Evolutionary conservation across 2,797 vertebrate species (phyloP), one percentile per base, ranked within the genome.

Genomic region (Karalla daura): DNA sequence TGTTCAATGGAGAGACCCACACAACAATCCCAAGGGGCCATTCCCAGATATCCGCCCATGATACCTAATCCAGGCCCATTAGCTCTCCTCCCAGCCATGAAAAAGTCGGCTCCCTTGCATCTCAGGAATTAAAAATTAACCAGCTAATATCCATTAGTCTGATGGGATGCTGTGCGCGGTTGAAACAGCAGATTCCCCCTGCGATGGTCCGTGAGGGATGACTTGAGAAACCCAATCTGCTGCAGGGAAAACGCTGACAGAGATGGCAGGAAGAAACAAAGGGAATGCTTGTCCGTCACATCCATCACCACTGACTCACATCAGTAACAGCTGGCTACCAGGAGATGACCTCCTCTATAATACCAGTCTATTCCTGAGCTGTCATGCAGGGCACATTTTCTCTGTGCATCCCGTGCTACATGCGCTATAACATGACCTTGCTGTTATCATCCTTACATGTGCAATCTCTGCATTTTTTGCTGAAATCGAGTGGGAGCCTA

Each of bases 111-210:
- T 90, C 90, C 87, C 89, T 83, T 63, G 88, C 89, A 89, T 89
- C 81, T 85, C 81, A 88, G 75, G 89, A 92, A 94, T 94, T 94
- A 93, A 93, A 94, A 94, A 94, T 94, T 94, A 93, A 94, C 92
- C 87, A 94, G 90, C 91, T 92, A 90, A 91, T 92, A 92, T 93
- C 93, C 92, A 92, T 93, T 93, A 92, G 92, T 92, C 92, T 92
- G 91, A 89, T 82, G 89, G 85, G 86, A 86, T 77, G 74, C 81
- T 82, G 68, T 75, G 84, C 74, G 83, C 54, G 72, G 87, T 89
- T 92, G 90, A 92, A 94, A 93, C 86, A 63, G 89, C 91, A 93
- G 91, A 93, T 91, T 93, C 92, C 93, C 91, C 66, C 49, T 79
- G 91, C 69, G 88, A 71, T 80, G 86, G 75, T 63, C 64, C 41